Conservation (phyloP, 2,113 vertebrate genomes). For the Actinemys pallida region DNA sequence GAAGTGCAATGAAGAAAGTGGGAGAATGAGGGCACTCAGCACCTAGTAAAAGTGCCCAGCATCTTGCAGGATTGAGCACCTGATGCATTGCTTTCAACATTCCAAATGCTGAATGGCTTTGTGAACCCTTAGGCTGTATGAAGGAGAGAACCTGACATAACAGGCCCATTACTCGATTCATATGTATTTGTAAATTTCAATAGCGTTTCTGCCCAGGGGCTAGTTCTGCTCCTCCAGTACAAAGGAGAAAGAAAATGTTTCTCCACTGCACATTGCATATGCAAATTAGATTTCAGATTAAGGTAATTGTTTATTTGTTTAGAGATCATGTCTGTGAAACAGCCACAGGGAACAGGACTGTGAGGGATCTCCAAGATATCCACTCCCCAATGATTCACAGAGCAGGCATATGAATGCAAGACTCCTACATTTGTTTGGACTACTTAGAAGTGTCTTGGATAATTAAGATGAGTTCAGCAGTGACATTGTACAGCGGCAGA, state of each 20-base stretch:
- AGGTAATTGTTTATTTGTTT: neutral
- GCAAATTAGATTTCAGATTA: neutral
- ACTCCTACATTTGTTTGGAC: neutral
- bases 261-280: neutral
- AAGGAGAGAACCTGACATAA: fast-evolving
- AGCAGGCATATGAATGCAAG: neutral
- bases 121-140: neutral
- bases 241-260: neutral
- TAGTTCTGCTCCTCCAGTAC: neutral
- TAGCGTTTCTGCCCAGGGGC: fast-evolving
- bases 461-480: neutral
- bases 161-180: neutral
- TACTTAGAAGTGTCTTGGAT: neutral
- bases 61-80: neutral
- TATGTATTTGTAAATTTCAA: neutral
- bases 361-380: neutral
- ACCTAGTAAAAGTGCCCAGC: neutral
- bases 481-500: neutral
- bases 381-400: neutral
- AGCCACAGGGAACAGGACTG: neutral
- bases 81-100: neutral
- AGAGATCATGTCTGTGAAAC: neutral
- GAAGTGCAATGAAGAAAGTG: neutral
- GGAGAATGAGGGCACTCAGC: neutral
- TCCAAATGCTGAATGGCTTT: neutral